Evolutionary conservation across 2,888 invertebrate genomes (phyloP), one percentile per base, ranked within the genome.

Genomic region (Lasioglossum oenotherae): DNA sequence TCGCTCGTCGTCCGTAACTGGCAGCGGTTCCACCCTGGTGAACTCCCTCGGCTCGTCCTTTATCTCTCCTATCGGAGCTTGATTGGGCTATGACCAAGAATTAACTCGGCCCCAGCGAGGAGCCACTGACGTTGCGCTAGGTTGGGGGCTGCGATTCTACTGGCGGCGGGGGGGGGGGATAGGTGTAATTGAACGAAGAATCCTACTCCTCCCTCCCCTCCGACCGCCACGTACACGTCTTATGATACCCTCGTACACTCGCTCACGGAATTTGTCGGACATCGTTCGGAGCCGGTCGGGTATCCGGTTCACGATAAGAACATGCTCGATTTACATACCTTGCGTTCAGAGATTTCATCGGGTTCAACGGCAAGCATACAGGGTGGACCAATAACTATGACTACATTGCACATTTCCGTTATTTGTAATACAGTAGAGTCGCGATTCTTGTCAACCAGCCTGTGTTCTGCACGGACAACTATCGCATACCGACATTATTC

Each of bases 1-100:
- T 87, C 86, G 84, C 78, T 87, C 87, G 88, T 88, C 90, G 90
- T 87, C 89, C 89, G 87, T 89, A 92, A 93, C 92, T 90, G 90
- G 88, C 91, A 92, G 87, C 87, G 85, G 85, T 88, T 85, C 86
- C 89, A 85, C 85, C 85, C 89, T 85, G 87, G 87, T 92, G 91
- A 91, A 87, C 87, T 90, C 87, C 71, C 85, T 74, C 87, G 78
- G 49, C 77, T 79, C 79, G 76, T 82, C 82, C 85, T 77, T 81
- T 86, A 78, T 89, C 86, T 89, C 76, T 67, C 81, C 85, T 83
- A 86, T 85, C 81, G 69, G 69, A 71, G 71, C 88, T 91, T 89
- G 89, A 88, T 91, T 86, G 89, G 86, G 80, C 78, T 84, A 85
- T 82, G 86, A 84, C 84, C 88, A 80, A 82, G 84, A 89, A 88